phyloP scores from a whole-genome alignment of 2,797 vertebrate species.

The Margarornis squamiger region DNA sequence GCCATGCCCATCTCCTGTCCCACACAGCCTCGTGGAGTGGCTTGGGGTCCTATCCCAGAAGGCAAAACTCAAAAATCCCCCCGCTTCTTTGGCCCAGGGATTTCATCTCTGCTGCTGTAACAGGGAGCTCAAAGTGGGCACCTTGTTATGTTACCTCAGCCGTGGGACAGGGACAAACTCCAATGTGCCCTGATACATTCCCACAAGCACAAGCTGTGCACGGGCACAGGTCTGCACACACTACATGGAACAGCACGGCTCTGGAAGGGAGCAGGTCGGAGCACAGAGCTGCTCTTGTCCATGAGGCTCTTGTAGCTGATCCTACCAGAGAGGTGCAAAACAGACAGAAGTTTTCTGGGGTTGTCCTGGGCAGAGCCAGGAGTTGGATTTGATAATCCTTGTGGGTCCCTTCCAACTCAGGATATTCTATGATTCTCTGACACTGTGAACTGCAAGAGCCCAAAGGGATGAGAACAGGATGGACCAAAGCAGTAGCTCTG shows the following conservation, averaged over 20 bases:
- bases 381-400: background rate
- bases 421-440: background rate
- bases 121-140: background rate
- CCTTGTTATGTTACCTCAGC: background rate
- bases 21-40: background rate
- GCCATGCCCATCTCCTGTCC: background rate
- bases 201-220: background rate
- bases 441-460: background rate
- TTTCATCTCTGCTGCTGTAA: background rate
- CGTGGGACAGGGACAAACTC: background rate
- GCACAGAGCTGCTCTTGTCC: background rate
- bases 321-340: background rate
- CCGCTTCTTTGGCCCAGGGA: background rate
- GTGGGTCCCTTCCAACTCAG: background rate
- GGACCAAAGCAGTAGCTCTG: background rate
- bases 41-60: background rate
- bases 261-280: background rate
- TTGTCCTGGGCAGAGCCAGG: background rate
- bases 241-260: rapidly evolving
- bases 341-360: background rate
- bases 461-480: background rate
- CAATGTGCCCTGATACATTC: rapidly evolving
- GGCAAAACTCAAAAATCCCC: background rate
- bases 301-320: background rate
- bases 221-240: background rate